Evolutionary conservation across 1,140 invertebrate species (phyloP).

Genomic region (Meloidogyne exigua): DNA sequence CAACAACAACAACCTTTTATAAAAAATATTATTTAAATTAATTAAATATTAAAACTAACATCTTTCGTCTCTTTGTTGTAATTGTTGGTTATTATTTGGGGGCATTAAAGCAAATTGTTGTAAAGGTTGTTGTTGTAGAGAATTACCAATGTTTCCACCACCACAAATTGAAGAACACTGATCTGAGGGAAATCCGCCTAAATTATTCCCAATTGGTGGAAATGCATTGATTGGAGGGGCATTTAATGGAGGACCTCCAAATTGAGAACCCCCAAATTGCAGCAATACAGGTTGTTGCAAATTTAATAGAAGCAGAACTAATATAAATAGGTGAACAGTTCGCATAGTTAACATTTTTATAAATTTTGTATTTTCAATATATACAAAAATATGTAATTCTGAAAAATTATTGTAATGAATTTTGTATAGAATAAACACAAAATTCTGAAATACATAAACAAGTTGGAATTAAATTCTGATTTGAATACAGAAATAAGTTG

Average conservation of each 20-base stretch:
- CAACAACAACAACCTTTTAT: slow-evolving; percentile 26
- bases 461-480: neutral
- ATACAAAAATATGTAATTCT: no score
- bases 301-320: neutral
- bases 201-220: neutral
- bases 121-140: slow-evolving; percentile 16
- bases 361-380: neutral
- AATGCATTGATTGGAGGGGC: neutral
- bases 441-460: neutral
- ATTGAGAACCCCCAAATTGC: neutral
- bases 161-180: neutral
- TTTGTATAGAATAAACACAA: neutral
- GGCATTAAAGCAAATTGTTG: slow-evolving; percentile 26
- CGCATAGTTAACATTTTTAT: neutral
- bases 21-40: neutral
- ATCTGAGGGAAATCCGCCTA: neutral
- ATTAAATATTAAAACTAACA: slow-evolving; percentile 19
- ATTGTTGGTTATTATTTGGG: neutral
- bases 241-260: neutral
- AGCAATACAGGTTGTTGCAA: neutral
- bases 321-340: neutral
- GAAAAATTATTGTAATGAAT: no score
- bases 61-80: slow-evolving; percentile 15
- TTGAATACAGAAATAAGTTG: no score
- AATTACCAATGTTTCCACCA: neutral